A percentile compares a stretch with the other conserved stretches of the same genome.
Conservation (phyloP, 2,888 invertebrate species). For the Villa cingulata region DNA sequence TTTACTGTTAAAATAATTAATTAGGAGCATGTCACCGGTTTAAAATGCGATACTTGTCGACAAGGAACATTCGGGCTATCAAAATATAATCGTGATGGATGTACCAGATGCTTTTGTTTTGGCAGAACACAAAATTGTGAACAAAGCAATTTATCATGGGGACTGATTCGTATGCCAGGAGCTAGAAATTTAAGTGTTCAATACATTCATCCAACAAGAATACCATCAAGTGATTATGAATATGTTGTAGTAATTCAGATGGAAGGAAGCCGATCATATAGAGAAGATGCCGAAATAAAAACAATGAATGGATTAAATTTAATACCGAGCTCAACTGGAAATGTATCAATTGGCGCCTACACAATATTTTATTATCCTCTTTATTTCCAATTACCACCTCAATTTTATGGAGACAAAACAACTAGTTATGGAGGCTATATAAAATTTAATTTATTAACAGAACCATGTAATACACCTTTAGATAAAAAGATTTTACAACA, state of each 20-base stretch:
- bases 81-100: slow-evolving; percentile 65
- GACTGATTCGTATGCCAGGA: slow-evolving; percentile 53
- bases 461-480: slow-evolving; percentile 43
- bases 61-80: slow-evolving; percentile 78
- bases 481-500: slow-evolving; percentile 43
- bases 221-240: slow-evolving; percentile 28
- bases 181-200: slow-evolving; percentile 39
- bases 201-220: slow-evolving; percentile 24
- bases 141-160: slow-evolving; percentile 72
- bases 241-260: slow-evolving; percentile 34
- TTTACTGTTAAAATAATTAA: neutral
- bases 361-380: slow-evolving; percentile 30
- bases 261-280: slow-evolving; percentile 28
- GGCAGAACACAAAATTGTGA: slow-evolving; percentile 66
- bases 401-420: slow-evolving; percentile 75
- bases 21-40: slow-evolving; percentile 46
- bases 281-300: slow-evolving; percentile 38
- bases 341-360: slow-evolving; percentile 34
- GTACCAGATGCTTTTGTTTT: slow-evolving; percentile 94
- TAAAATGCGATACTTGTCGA: slow-evolving; percentile 70
- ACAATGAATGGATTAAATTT: slow-evolving; percentile 45
- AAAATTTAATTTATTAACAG: slow-evolving; percentile 59
- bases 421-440: slow-evolving; percentile 84
- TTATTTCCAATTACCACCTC: slow-evolving; percentile 48
- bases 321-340: slow-evolving; percentile 44